A percentile compares a stretch with the other conserved stretches of the same genome.
Conservation (phyloP, 53 echinoderm and acorn worm species). For the Luidia sarsii region DNA sequence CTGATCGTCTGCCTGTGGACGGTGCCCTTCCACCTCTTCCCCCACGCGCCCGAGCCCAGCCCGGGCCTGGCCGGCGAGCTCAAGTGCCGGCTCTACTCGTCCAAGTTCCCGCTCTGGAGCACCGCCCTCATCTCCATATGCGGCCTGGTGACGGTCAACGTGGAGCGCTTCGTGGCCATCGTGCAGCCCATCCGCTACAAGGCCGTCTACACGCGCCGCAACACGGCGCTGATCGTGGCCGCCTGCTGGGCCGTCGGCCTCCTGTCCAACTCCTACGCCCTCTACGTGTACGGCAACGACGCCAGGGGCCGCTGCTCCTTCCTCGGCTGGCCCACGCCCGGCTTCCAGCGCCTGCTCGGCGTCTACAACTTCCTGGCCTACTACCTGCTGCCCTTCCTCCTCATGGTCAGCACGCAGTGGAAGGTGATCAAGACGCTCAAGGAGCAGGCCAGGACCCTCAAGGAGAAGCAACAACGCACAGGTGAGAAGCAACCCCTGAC, state of each 20-base stretch:
- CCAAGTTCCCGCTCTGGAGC: conserved; percentile 87
- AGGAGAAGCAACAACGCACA: conserved; percentile 12
- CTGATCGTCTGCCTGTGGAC: conserved; percentile 77
- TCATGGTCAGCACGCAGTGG: conserved; percentile 44
- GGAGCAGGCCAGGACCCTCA: conserved; percentile 15
- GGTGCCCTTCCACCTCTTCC: conserved; percentile 85
- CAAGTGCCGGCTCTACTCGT: conserved; percentile 77
- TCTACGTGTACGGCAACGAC: conserved; percentile 27
- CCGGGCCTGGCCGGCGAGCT: conserved; percentile 64
- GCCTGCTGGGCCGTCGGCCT: conserved; percentile 75
- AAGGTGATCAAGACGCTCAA: conserved; percentile 31
- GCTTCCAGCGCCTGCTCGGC: conserved; percentile 23
- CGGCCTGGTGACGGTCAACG: conserved; percentile 76
- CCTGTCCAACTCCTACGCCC: conserved; percentile 71
- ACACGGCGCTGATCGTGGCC: conserved; percentile 57
- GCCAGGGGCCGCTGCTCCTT: not conserved
- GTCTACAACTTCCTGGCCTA: conserved; percentile 31
- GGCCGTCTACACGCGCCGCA: conserved; percentile 56
- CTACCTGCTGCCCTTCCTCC: conserved; percentile 31
- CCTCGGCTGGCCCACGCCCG: conserved; percentile 25
- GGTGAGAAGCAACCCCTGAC: too few relatives aligned
- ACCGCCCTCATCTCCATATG: conserved; percentile 78
- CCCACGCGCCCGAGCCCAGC: conserved; percentile 46
- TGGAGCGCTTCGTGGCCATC: conserved; percentile 85
- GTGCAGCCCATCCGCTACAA: conserved; percentile 83